Base-by-base conservation (phyloP, 1,140 invertebrate species). In the Gryon sp. region DNA sequence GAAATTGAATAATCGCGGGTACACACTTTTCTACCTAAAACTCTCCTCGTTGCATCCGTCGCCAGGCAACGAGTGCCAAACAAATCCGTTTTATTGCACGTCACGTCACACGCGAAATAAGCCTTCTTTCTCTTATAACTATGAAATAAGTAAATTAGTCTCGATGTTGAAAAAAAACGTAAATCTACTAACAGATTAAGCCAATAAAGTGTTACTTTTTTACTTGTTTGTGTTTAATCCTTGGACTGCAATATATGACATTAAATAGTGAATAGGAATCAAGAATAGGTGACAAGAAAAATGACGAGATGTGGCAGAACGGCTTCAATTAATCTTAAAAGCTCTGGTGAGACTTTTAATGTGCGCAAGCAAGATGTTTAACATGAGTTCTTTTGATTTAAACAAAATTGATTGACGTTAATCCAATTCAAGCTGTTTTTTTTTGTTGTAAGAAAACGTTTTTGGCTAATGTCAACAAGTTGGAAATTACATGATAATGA, bases 241-340 rank as follows among this genome's bases (percentile, higher is more conserved):
- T n/a, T n/a, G n/a, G n/a, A n/a, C n/a, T n/a, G n/a, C 9, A n/a
- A 38, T 55, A 30, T 30, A 40, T 57, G 43, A 43, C 12, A 50
- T 63, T 48, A 30, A 52, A 12, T n/a, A 4, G 22, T 32, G 19
- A 24, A 12, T 15, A 40, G 24, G 9, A 69, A n/a, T 14, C 9
- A 2, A n/a, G 12, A 18, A 46, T 15, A 50, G 12, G 4, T 24
- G 45, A 50, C 5, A 14, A n/a, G 7, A 76, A 73, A 75, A 57
- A 87, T 86, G 85, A 85, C 82, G 69, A 82, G 77, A 80, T 86
- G 79, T 12, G 79, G 76, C 12, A 69, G 41, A 38, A 53, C 69
- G 5, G 55, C 70, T 50, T 30, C 70, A 38, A 65, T 63, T 66
- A 81, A 78, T 74, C 68, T 85, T 19, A 87, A 88, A 69, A 88